Conservation (phyloP, 1,140 invertebrate genomes). For the Oreohelix idahoensis region DNA sequence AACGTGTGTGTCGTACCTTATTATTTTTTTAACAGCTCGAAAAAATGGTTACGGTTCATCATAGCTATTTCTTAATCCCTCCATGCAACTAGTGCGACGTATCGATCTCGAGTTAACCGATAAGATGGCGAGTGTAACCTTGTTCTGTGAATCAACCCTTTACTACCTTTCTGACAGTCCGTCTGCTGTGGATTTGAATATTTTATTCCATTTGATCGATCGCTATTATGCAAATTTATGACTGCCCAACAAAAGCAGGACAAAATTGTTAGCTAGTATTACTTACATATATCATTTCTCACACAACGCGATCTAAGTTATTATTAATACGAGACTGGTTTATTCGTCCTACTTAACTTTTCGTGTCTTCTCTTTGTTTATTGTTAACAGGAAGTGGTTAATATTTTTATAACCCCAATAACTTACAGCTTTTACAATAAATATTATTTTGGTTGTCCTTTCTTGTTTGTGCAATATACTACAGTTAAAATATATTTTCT, state of each 20-base stretch:
- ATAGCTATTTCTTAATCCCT: too few species aligned
- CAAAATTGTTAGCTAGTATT: not conserved
- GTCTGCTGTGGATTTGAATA: not conserved
- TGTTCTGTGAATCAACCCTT: too few species aligned
- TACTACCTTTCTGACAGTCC: not conserved
- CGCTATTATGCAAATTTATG: not conserved
- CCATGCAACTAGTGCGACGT: too few species aligned
- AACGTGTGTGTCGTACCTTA: too few species aligned
- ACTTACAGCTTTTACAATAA: conserved; percentile 12
- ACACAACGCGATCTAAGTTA: not conserved
- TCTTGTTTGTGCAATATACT: too few species aligned
- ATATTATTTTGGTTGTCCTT: too few species aligned
- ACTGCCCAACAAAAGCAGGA: not conserved
- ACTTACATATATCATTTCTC: conserved; percentile 13
- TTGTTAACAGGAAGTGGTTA: not conserved
- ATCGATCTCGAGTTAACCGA: too few species aligned
- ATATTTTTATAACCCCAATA: not conserved
- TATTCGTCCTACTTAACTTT: not conserved
- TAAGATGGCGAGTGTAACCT: too few species aligned
- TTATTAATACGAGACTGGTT: not conserved
- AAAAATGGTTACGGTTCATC: too few species aligned
- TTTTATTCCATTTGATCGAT: not conserved
- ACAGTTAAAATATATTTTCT: too few species aligned
- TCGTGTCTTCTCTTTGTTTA: conserved; percentile 1
- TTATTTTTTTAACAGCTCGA: too few species aligned